Evolutionary conservation across 2,113 vertebrate genomes (phyloP).

Genomic region (Silurus glanis): DNA sequence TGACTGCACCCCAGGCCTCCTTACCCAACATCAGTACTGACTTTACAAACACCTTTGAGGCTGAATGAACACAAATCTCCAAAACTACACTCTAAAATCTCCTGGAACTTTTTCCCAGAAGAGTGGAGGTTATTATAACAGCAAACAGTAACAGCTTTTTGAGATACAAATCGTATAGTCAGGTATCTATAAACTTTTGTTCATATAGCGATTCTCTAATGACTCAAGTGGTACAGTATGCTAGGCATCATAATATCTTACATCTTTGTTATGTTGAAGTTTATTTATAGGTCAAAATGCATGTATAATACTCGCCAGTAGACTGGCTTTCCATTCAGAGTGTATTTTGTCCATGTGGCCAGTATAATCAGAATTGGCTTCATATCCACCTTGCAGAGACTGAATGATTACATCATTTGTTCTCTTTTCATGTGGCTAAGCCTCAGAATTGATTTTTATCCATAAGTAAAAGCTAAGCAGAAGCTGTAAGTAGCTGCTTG

Average conservation of each 20-base stretch:
- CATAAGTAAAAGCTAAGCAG: conserved; percentile 5
- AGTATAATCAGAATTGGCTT: neutral
- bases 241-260: neutral
- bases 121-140: no score
- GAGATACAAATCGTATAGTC: no score
- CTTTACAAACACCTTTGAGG: no score
- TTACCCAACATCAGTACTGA: no score
- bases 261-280: neutral
- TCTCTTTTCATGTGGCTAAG: neutral
- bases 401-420: neutral
- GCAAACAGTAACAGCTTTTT: no score
- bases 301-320: neutral
- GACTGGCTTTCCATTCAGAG: neutral
- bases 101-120: no score
- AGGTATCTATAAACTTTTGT: no score
- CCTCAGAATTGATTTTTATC: neutral
- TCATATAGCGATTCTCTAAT: no score
- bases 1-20: no score
- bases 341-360: neutral
- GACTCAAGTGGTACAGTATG: no score
- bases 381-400: neutral
- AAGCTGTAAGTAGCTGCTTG: neutral
- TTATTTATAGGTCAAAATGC: neutral
- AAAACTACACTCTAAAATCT: no score
- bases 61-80: no score